Evolutionary conservation across 2,113 vertebrate genomes (phyloP).

Genomic region (Oxyruncus cristatus): DNA sequence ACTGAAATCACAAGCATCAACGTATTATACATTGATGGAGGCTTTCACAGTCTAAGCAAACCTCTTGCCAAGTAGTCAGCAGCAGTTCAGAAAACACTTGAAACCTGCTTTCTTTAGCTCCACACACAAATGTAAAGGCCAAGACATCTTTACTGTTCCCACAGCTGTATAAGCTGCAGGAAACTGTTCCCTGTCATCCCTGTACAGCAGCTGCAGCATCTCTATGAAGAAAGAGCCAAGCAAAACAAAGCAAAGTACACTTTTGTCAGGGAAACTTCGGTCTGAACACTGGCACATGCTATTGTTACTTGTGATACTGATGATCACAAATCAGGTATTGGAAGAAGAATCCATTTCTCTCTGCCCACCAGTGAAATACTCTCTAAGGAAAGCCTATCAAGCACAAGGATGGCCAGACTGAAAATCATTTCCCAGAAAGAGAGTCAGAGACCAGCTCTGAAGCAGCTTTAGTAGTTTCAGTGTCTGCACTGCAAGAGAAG

Average conservation of each 20-base stretch:
- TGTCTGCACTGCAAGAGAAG: background rate
- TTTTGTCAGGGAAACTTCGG: background rate
- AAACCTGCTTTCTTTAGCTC: background rate
- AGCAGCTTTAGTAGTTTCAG: background rate
- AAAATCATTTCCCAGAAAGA: background rate
- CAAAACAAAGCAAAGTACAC: background rate
- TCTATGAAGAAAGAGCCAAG: background rate
- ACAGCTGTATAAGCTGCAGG: background rate
- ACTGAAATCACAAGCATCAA: background rate
- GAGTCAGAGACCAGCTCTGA: background rate
- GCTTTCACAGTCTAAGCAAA: background rate
- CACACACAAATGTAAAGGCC: background rate
- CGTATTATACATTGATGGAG: background rate
- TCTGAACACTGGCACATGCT: background rate
- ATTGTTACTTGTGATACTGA: background rate
- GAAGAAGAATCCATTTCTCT: background rate
- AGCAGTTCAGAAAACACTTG: background rate
- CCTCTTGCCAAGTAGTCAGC: background rate
- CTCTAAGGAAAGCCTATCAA: background rate
- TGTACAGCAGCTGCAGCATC: background rate
- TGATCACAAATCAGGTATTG: background rate
- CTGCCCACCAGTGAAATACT: background rate
- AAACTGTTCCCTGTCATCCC: background rate
- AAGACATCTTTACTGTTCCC: background rate
- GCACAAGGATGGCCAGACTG: background rate